Evolutionary conservation across 1,140 invertebrate species (phyloP), one percentile per base, ranked within the genome.

Genomic region (Delia radicum): DNA sequence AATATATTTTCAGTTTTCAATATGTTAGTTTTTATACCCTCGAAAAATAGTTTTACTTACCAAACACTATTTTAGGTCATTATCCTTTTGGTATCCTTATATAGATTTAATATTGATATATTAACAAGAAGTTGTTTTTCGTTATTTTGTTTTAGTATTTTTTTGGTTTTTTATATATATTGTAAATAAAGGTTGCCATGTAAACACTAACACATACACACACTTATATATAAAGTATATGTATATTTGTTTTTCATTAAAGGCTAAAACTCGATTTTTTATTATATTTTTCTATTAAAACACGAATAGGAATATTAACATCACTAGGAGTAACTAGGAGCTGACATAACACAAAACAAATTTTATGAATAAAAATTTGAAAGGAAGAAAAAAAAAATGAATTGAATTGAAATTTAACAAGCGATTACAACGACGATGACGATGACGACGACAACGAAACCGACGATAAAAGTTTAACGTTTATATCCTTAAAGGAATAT

Each of bases 61-160:
- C 79, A 75, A 74, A 79, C 77, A 73, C 78, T 77, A 77, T 81
- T 33, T 81, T 80, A 78, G 82, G 81, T 80, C 82, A 82, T 84
- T 84, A 84, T 84, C 80, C 82, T 82, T 82, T 78, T 81, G 77
- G 81, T 84, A 84, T 84, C 82, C 82, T 82, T 79, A 10, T n/a
- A n/a, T n/a, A n/a, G n/a, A n/a, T n/a, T n/a, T n/a, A n/a, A n/a
- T n/a, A n/a, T n/a, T n/a, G n/a, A n/a, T n/a, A n/a, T n/a, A n/a
- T n/a, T n/a, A n/a, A n/a, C n/a, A n/a, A n/a, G n/a, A n/a, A n/a
- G n/a, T n/a, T n/a, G n/a, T n/a, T n/a, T n/a, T n/a, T n/a, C n/a
- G n/a, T n/a, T n/a, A n/a, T n/a, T n/a, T n/a, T n/a, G n/a, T n/a
- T n/a, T n/a, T n/a, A n/a, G n/a, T n/a, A n/a, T n/a, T n/a, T n/a